Evolutionary conservation across 2,888 invertebrate species (phyloP).

Genomic region (Thereva nobilitata): DNA sequence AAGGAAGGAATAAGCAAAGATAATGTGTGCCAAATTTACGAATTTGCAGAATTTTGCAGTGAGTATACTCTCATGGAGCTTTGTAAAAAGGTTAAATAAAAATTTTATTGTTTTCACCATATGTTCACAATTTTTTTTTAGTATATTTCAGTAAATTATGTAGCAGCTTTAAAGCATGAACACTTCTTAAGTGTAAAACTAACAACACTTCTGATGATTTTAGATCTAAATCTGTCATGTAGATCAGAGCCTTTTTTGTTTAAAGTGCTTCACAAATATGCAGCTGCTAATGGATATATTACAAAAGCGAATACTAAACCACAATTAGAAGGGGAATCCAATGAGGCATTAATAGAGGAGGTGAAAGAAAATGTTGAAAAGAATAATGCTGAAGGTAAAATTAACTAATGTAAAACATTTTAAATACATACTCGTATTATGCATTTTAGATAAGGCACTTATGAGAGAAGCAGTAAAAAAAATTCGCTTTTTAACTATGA

Average conservation of each 20-base stretch:
- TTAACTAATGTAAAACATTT: conserved; percentile 40
- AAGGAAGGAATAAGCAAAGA: conserved; percentile 71
- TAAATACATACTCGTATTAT: too few species aligned
- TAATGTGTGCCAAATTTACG: conserved; percentile 83
- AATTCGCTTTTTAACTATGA: conserved; percentile 77
- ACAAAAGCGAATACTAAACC: conserved; percentile 27
- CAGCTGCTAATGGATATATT: conserved; percentile 61
- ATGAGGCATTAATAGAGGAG: conserved; percentile 38
- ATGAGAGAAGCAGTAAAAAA: conserved; percentile 72
- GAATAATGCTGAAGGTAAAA: conserved; percentile 48
- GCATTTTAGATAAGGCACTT: conserved; percentile 51
- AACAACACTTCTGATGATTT: conserved; percentile 72
- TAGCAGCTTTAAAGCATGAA: conserved; percentile 72
- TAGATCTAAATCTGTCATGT: conserved; percentile 73
- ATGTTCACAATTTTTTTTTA: conserved; percentile 52
- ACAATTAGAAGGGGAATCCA: conserved; percentile 17
- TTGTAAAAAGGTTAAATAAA: conserved; percentile 68
- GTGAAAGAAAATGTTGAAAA: conserved; percentile 34
- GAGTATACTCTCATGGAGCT: conserved; percentile 80
- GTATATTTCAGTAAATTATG: conserved; percentile 77
- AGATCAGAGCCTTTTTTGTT: conserved; percentile 78
- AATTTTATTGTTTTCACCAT: neutral
- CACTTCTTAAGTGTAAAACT: conserved; percentile 79
- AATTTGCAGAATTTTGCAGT: conserved; percentile 83
- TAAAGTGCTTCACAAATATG: conserved; percentile 71